These are phyloP conservation scores for Panorpa germanica DNA, from an alignment of 2,888 invertebrate species.

Conservation along the genomic window DNA sequence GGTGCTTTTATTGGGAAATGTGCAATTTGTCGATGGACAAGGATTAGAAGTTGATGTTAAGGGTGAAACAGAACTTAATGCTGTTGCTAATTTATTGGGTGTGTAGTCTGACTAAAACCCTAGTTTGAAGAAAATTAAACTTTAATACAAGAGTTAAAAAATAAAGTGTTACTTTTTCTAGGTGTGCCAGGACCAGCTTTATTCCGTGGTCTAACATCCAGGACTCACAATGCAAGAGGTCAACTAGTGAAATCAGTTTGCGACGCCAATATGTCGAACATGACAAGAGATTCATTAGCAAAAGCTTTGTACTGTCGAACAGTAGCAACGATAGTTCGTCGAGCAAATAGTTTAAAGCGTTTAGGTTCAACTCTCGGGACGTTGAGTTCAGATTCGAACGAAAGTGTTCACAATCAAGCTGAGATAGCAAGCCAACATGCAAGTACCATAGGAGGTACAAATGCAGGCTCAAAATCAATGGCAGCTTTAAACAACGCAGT, in stretches of 20 bases:
- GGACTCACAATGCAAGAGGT: slow-evolving; percentile 58
- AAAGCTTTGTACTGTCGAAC: slow-evolving; percentile 89
- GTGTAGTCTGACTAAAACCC: slow-evolving; percentile 24
- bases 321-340: slow-evolving; percentile 79
- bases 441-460: slow-evolving; percentile 54
- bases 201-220: slow-evolving; percentile 64
- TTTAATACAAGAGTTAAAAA: neutral
- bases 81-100: slow-evolving; percentile 69
- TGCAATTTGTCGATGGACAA: slow-evolving; percentile 69
- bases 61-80: slow-evolving; percentile 66
- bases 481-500: slow-evolving; percentile 83
- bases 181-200: slow-evolving; percentile 50
- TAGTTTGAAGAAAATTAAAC: slow-evolving; percentile 15
- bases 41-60: slow-evolving; percentile 58
- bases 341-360: slow-evolving; percentile 81
- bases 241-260: slow-evolving; percentile 65
- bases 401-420: slow-evolving; percentile 74
- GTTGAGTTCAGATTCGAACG: slow-evolving; percentile 79
- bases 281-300: slow-evolving; percentile 75
- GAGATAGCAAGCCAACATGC: slow-evolving; percentile 74
- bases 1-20: slow-evolving; percentile 78
- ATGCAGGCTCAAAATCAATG: slow-evolving; percentile 78
- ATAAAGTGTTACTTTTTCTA: no score
- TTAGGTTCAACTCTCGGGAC: slow-evolving; percentile 70
- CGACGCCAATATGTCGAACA: slow-evolving; percentile 71